Base-by-base conservation (phyloP, 2,113 vertebrate genomes). In the Hippocampus comes region DNA sequence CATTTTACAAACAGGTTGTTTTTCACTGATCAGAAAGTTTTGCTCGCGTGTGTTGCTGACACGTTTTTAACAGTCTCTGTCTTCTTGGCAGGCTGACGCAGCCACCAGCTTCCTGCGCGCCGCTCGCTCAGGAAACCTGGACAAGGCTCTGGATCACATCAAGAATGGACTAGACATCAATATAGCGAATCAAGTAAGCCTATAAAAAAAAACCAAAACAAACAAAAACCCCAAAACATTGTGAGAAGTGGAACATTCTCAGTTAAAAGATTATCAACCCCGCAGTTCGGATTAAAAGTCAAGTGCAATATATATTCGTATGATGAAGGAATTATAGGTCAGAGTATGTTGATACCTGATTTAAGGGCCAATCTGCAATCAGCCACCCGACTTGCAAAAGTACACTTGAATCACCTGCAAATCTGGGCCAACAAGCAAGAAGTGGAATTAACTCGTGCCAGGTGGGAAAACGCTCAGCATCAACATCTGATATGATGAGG, bases 141-240 rank as follows among this genome's bases (percentile, higher is more conserved):
- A 99, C 89, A 99, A 96, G 89, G 95, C 95, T 63, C 89, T 96
- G 87, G 97, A 99, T 80, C 95, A 96, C 89, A 91, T 99, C 82
- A 94, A 96, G 90, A 97, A 98, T 68, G 94, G 97, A 72, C 94
- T 98, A 71, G 86, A 95, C 87, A 97, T 99, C 88, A 98, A 99
- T 91, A 94, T 74, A 74, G 91, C 97, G 42, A 99, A 99, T 91
- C 97, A 99, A 94, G 97, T 98, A 91, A 84, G 86, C 65, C 9
- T 15, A 51, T 34, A 14, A 38, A 9, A 38, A 38, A 38, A n/a
- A 38, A 9, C 6, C 6, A 7, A 38, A 17, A 30, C 8, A 5
- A 42, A 64, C 12, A 38, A 9, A 30, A 30, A 30, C n/a, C n/a
- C n/a, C n/a, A 25, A 17, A 34, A 34, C 27, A 63, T 2, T n/a